A percentile compares a stretch with the other conserved stretches of the same genome.
Conservation (phyloP, 2,888 invertebrate species). For the Salticus scenicus region DNA sequence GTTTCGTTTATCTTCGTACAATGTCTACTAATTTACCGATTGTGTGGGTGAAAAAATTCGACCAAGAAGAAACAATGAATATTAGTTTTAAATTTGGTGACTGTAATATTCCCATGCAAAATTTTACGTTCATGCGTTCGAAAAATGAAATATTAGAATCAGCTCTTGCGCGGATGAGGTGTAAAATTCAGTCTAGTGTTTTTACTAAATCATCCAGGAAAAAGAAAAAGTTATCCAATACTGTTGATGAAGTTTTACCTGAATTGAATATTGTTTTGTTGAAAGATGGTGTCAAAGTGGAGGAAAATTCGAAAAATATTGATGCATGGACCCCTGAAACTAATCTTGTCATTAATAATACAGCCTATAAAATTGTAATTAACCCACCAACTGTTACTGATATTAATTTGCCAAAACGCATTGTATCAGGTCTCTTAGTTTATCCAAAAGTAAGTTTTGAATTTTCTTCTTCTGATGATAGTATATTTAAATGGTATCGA, state of each 20-base stretch:
- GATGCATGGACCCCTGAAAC: conserved; percentile 72
- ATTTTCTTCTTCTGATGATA: conserved; percentile 80
- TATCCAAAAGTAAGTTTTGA: conserved; percentile 84
- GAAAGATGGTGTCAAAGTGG: conserved; percentile 21
- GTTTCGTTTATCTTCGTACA: no score
- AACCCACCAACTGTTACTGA: conserved; percentile 85
- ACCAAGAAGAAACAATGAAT: conserved; percentile 48
- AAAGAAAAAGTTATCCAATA: conserved; percentile 45
- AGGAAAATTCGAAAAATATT: conserved; percentile 40
- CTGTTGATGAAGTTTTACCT: not conserved
- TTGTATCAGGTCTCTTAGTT: conserved; percentile 85
- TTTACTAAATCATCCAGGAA: conserved; percentile 31
- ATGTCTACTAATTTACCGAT: conserved; percentile 23
- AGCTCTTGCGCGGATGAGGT: conserved; percentile 52
- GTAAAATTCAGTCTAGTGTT: conserved; percentile 51
- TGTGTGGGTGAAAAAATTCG: conserved; percentile 44
- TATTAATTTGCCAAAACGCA: conserved; percentile 82
- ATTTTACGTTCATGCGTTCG: conserved; percentile 59
- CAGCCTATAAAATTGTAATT: conserved; percentile 80
- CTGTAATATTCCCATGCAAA: conserved; percentile 33
- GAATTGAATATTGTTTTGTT: conserved; percentile 25
- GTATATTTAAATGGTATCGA: conserved; percentile 83
- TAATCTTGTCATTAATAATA: conserved; percentile 79
- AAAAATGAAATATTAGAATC: conserved; percentile 64
- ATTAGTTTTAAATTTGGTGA: conserved; percentile 41